These are phyloP conservation scores for Lithophane semibrunnea DNA, from an alignment of 2,888 invertebrate species.

Conservation along the genomic window DNA sequence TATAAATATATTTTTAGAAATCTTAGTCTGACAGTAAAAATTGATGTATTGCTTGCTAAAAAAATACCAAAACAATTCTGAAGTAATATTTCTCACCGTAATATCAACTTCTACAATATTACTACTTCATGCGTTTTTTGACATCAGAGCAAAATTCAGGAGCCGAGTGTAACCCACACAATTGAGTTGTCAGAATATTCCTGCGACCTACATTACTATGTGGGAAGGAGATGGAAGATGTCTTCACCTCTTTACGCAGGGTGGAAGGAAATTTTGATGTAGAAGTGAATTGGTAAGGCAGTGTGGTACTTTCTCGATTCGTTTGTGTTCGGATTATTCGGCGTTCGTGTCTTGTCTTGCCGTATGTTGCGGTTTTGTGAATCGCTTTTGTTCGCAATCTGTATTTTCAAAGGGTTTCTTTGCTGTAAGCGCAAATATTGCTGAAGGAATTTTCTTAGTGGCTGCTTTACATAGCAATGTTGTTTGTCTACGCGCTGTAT, in stretches of 20 bases:
- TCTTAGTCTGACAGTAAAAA: not conserved
- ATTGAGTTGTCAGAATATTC: conserved; percentile 70
- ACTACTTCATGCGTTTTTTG: conserved; percentile 44
- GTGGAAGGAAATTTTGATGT: conserved; percentile 62
- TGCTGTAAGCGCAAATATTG: not conserved
- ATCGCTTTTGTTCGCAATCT: conserved; percentile 12
- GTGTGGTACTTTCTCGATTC: conserved; percentile 45
- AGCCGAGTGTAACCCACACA: conserved; percentile 53
- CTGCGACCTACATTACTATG: conserved; percentile 66
- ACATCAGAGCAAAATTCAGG: conserved; percentile 39
- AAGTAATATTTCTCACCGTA: conserved; percentile 22
- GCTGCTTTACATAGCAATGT: not conserved
- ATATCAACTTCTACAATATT: conserved; percentile 37
- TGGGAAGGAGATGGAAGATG: conserved; percentile 31
- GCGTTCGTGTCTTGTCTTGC: conserved; percentile 27
- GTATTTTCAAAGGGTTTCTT: conserved; percentile 16
- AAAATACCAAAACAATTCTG: not conserved
- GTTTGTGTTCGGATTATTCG: conserved; percentile 45
- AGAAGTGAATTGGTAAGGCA: conserved; percentile 61
- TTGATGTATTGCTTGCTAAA: not conserved
- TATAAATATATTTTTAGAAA: not conserved
- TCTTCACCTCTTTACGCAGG: conserved; percentile 39
- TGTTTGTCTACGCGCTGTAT: not conserved
- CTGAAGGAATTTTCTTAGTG: not conserved
- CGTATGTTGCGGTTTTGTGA: conserved; percentile 39